Evolutionary conservation across 1,140 invertebrate genomes (phyloP).

Genomic region (Grapholita molesta): DNA sequence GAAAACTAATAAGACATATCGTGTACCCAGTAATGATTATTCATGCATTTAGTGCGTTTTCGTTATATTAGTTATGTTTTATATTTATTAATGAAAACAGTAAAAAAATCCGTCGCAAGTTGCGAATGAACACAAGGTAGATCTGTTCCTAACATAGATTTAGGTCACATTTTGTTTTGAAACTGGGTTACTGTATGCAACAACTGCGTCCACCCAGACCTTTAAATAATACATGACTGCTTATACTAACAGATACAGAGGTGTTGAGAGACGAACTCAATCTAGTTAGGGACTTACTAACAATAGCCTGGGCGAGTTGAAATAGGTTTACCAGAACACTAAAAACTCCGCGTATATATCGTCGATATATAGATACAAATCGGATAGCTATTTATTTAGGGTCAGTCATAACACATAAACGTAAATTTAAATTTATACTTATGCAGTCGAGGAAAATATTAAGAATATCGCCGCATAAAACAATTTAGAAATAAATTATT

Average conservation of each 20-base stretch:
- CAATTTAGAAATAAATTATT: too few species aligned
- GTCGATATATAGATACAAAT: too few species aligned
- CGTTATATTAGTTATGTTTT: neutral
- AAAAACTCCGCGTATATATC: neutral
- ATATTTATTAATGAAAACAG: neutral
- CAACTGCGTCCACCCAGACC: conserved; percentile 10
- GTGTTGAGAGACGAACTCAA: conserved; percentile 3
- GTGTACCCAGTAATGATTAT: neutral
- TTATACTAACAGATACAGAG: conserved; percentile 5
- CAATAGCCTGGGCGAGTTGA: neutral
- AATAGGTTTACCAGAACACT: neutral
- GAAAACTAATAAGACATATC: neutral
- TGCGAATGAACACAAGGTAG: neutral
- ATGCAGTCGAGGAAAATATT: too few species aligned
- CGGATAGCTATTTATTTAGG: too few species aligned
- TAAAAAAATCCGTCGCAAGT: neutral
- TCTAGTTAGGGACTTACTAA: conserved; percentile 13
- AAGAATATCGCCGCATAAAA: too few species aligned
- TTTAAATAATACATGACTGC: conserved; percentile 14
- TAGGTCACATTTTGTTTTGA: conserved; percentile 10
- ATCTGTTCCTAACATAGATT: neutral
- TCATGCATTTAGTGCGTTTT: too few species aligned
- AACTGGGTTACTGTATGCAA: conserved; percentile 9
- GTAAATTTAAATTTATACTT: too few species aligned
- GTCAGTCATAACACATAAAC: too few species aligned